Conservation (phyloP, 2,797 vertebrate genomes). For the Thalassophryne amazonica region DNA sequence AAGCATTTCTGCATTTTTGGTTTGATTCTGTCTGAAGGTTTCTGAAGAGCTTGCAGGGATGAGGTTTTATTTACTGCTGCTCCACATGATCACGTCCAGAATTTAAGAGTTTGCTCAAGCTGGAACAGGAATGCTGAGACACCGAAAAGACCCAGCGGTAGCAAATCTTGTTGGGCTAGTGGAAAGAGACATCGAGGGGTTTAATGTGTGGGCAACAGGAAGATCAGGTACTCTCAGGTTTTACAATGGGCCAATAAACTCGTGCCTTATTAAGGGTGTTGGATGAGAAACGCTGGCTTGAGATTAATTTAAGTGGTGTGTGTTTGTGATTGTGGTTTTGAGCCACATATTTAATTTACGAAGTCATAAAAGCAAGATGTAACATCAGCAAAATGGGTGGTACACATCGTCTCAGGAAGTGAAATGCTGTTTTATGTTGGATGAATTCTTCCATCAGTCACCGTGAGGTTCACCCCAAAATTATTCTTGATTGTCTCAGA, state of each 20-base stretch:
- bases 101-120: conserved; percentile 57
- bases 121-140: conserved; percentile 27
- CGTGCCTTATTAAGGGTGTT: conserved; percentile 14
- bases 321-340: not conserved
- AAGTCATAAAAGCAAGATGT: not conserved
- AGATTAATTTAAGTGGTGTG: conserved; percentile 11
- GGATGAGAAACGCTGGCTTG: not conserved
- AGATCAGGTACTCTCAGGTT: conserved; percentile 17
- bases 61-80: conserved; percentile 44
- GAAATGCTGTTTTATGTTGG: not conserved
- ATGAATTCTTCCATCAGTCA: not conserved
- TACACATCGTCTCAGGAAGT: not conserved
- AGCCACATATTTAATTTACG: not conserved
- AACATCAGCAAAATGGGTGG: conserved; percentile 1
- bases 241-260: conserved; percentile 20
- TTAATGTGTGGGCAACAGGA: too few relatives aligned
- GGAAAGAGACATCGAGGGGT: not conserved
- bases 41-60: conserved; percentile 5
- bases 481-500: not conserved
- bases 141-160: conserved; percentile 10
- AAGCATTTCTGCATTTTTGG: conserved; percentile 42
- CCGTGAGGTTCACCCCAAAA: not conserved
- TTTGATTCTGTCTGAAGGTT: conserved; percentile 49
- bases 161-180: not conserved
- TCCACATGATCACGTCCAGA: conserved; percentile 46